Evolutionary conservation across 2,797 vertebrate genomes (phyloP).

Genomic region (Rhabdomys pumilio): DNA sequence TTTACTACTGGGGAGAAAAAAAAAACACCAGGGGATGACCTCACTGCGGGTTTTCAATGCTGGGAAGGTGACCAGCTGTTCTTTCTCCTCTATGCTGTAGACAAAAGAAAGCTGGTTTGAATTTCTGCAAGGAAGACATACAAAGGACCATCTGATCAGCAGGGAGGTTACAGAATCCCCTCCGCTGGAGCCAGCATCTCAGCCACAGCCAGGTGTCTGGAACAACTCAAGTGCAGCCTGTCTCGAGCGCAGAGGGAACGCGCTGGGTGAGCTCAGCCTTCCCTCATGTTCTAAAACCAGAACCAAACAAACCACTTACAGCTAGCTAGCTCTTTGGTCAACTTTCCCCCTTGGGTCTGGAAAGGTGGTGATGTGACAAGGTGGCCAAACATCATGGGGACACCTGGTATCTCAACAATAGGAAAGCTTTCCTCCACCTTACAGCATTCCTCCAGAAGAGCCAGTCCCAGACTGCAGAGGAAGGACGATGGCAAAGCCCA

Average conservation of each 20-base stretch:
- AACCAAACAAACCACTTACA: slow-evolving; percentile 60
- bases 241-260: neutral
- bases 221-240: slow-evolving; percentile 53
- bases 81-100: slow-evolving; percentile 56
- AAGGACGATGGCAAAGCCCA: neutral
- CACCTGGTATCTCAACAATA: neutral
- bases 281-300: slow-evolving; percentile 46
- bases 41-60: slow-evolving; percentile 64
- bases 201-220: slow-evolving; percentile 41
- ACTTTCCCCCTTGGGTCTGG: neutral
- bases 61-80: slow-evolving; percentile 79
- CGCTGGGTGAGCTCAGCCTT: slow-evolving; percentile 49
- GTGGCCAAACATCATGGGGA: neutral
- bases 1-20: slow-evolving; percentile 28
- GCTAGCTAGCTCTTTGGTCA: slow-evolving; percentile 45
- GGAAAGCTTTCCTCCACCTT: neutral
- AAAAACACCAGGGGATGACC: slow-evolving; percentile 73
- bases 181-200: slow-evolving; percentile 1
- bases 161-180: slow-evolving; percentile 65
- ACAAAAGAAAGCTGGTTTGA: slow-evolving; percentile 78
- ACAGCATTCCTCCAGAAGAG: slow-evolving; percentile 5
- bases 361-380: neutral
- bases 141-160: slow-evolving; percentile 72
- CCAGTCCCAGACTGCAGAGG: neutral
- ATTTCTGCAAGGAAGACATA: slow-evolving; percentile 75